Evolutionary conservation across 2,888 invertebrate genomes (phyloP), one percentile per base, ranked within the genome.

Genomic region (Dicyrtomina minuta): DNA sequence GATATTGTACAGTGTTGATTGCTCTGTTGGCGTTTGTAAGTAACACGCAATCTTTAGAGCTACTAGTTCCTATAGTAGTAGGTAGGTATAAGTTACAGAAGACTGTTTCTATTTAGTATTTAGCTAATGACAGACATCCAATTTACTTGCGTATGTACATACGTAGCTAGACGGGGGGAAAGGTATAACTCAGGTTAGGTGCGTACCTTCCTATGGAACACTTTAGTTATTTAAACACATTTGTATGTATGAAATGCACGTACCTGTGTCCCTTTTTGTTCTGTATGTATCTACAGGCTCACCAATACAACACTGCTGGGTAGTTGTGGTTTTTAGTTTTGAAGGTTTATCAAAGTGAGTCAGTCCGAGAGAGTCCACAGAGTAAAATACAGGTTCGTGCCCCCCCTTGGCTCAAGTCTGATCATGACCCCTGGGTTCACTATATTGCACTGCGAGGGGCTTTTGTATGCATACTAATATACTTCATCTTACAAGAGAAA

Each of bases 341-440:
- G 33, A 46, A 20, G 17, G 51, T 51, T 22, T 22, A 22, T 17
- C 12, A 58, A 33, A 58, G 58, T 33, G 33, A 17, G 58, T 27
- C 58, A 27, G n/a, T n/a, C n/a, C n/a, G n/a, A n/a, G n/a, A n/a
- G n/a, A 58, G 58, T 58, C 39, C 33, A 24, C 15, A 60, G n/a
- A 61, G 71, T 61, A 62, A 72, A 72, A 72, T 67, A 70, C 72
- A 72, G 70, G 72, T 72, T 72, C 60, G 72, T 43, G 66, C 41
- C 66, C 66, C 74, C 74, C 70, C 70, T 66, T 70, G 55, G 66
- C 60, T 64, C 71, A 41, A 58, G 56, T 71, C 69, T 74, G 72
- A 74, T 74, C 65, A 69, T 74, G 74, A 74, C 74, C 74, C 74
- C 74, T 71, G 74, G 74, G 74, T 72, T 74, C 74, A 74, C 70